Evolutionary conservation across 2,888 invertebrate genomes (phyloP).

Genomic region (Synergus umbraculus): DNA sequence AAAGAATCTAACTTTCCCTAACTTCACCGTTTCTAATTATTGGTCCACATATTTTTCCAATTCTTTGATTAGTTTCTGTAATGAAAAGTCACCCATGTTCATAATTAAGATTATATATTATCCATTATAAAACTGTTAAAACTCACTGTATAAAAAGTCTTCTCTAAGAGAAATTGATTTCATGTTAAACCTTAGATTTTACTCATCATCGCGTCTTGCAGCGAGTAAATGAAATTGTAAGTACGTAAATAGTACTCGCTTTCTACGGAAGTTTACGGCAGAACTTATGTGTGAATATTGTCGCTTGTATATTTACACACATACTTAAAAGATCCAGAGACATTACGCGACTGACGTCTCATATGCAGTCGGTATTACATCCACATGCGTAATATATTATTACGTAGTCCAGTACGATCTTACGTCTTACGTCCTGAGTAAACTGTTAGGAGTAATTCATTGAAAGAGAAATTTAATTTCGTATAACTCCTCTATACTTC

Average conservation of each 20-base stretch:
- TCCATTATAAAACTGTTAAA: background rate
- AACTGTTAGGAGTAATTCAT: slow-evolving; percentile 50
- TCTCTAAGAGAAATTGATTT: background rate
- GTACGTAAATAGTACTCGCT: slow-evolving; percentile 63
- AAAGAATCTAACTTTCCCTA: background rate
- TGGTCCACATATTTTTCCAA: background rate
- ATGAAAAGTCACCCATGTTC: too few relatives aligned
- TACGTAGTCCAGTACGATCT: slow-evolving; percentile 53
- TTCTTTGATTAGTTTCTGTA: too few relatives aligned
- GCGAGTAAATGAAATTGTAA: slow-evolving; percentile 16
- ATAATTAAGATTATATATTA: too few relatives aligned
- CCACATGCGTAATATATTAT: slow-evolving; percentile 54
- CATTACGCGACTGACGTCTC: slow-evolving; percentile 57
- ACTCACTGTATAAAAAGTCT: background rate
- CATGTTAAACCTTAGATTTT: background rate
- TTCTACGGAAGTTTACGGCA: slow-evolving; percentile 65
- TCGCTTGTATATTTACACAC: slow-evolving; percentile 46
- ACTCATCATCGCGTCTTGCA: background rate
- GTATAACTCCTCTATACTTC: slow-evolving; percentile 17
- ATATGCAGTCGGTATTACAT: slow-evolving; percentile 52
- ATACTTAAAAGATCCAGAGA: slow-evolving; percentile 36
- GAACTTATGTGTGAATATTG: slow-evolving; percentile 43
- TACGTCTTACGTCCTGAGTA: slow-evolving; percentile 46
- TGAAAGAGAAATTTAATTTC: slow-evolving; percentile 51
- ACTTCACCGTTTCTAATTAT: background rate